A percentile compares a stretch with the other conserved stretches of the same genome.
These are phyloP conservation scores for Brachyptera putata DNA, from an alignment of 2,888 invertebrate genomes.

Conservation along the genomic window DNA sequence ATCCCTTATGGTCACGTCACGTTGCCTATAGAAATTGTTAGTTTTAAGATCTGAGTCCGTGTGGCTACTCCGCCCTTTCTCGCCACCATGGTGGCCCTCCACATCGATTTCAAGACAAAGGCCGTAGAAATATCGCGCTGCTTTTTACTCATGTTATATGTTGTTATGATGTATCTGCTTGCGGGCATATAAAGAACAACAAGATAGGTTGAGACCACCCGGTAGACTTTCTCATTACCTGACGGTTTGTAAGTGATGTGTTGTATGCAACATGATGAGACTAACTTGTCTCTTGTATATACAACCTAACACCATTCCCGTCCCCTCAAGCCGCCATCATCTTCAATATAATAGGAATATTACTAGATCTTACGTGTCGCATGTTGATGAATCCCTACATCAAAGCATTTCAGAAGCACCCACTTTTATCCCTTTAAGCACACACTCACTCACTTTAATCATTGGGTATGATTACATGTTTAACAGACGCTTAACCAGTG, in stretches of 20 bases:
- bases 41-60: conserved; percentile 19
- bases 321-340: conserved; percentile 3
- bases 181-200: not conserved
- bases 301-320: not conserved
- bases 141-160: conserved; percentile 11
- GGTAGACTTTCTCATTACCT: conserved; percentile 23
- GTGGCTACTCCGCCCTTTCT: conserved; percentile 26
- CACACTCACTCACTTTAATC: not conserved
- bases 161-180: conserved; percentile 1
- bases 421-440: no score
- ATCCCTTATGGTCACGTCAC: conserved; percentile 11
- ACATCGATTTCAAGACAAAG: conserved; percentile 10
- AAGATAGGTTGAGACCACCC: conserved; percentile 22
- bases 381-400: not conserved
- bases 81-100: conserved; percentile 26
- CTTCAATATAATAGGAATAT: conserved; percentile 11
- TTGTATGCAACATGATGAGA: conserved; percentile 22
- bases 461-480: not conserved
- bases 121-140: not conserved
- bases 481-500: not conserved
- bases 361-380: not conserved
- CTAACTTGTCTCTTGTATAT: conserved; percentile 20
- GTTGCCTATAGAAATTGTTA: conserved; percentile 23
- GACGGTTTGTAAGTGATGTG: conserved; percentile 19
- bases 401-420: not conserved